Base-by-base conservation (phyloP, 2,888 invertebrate genomes). In the Onchidella celtica region DNA sequence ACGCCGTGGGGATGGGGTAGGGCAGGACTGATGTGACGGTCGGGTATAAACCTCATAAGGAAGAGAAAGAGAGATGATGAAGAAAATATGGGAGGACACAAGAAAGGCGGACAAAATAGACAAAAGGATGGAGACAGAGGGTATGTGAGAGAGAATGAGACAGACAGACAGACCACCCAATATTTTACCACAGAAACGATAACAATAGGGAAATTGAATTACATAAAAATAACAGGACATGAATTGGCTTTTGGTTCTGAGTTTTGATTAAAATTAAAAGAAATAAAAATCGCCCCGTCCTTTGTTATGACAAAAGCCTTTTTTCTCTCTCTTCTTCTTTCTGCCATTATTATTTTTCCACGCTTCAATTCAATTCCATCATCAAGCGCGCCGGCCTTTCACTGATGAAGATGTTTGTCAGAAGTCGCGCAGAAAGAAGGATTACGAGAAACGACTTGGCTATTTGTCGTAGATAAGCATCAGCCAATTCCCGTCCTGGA, bases 391-490 rank as follows among this genome's bases (percentile, higher is more conserved):
- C 9, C 70, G 24, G 59, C 59, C 59, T 59, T 4, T 59, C 59
- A 6, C 4, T n/a, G 55, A 24, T 32, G 59, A 59, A 57, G 57
- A 73, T 73, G 72, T 59, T 14, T 34, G 32, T 59, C 72, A 3
- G 32, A 2, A 14, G 32, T 21, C 1, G 59, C 3, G 55, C 32
- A n/a, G n/a, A 24, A 59, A 47, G 47, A 36, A 73, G 38, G 38
- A 73, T 73, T 73, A 73, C 24, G 11, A 61, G 36, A 40, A 73
- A 59, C 38, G 38, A 61, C 36, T 24, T 36, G 59, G 38, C 34
- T 73, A 73, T 73, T 73, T 59, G 59, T 27, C 36, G 36, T 11
- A 61, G 73, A 73, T 73, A 73, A 34, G 36, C 59, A 73, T 73
- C 73, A 36, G 9, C 61, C 59, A 59, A 59, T 9, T 6, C 3